Evolutionary conservation across 2,888 invertebrate genomes (phyloP).

Genomic region (Julus scandinavius): DNA sequence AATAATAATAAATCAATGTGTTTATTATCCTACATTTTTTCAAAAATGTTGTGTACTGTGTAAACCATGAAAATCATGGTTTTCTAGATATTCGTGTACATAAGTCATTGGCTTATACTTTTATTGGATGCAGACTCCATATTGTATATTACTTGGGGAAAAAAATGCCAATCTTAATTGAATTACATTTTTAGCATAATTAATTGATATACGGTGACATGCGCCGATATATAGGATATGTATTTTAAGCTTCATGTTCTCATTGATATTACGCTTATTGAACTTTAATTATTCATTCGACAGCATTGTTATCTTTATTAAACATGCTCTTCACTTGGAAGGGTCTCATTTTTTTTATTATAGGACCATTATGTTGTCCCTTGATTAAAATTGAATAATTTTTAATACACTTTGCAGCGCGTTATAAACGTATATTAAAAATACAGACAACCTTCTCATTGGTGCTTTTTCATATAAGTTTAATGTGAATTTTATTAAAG

Average conservation of each 20-base stretch:
- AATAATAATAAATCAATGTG: background rate
- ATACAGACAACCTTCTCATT: background rate
- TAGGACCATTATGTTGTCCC: background rate
- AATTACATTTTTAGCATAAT: conserved; percentile 5
- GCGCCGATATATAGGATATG: background rate
- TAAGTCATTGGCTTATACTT: background rate
- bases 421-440: background rate
- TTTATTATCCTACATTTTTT: background rate
- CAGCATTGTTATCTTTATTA: background rate
- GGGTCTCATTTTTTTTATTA: background rate
- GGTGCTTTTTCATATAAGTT: background rate
- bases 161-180: background rate
- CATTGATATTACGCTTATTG: conserved; percentile 39
- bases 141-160: no score
- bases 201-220: background rate
- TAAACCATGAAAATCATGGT: background rate
- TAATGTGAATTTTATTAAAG: no score
- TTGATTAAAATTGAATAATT: background rate
- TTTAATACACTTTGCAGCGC: background rate
- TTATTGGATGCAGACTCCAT: no score
- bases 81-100: no score
- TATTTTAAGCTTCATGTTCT: background rate
- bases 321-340: background rate
- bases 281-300: conserved; percentile 8
- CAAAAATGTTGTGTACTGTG: background rate